Conservation (phyloP, 2,888 invertebrate species). For the Microctonus aethiopoides region DNA sequence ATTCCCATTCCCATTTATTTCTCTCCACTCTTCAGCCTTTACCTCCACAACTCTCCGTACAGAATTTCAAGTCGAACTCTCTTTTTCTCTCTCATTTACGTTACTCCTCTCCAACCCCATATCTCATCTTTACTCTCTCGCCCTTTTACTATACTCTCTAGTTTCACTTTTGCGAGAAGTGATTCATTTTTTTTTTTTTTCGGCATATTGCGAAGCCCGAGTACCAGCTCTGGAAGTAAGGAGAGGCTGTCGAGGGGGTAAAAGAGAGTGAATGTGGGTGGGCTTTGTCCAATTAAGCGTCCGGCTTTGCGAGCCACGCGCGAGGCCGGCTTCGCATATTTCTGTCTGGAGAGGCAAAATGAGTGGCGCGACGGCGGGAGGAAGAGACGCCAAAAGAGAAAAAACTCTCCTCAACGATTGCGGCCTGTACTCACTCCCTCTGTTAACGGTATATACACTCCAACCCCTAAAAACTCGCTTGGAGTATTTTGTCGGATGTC, state of each 20-base stretch:
- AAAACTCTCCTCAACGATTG: slow-evolving; percentile 54
- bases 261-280: slow-evolving; percentile 30
- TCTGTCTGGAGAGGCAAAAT: slow-evolving; percentile 58
- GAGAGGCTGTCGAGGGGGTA: slow-evolving; percentile 26
- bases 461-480: slow-evolving; percentile 36
- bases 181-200: slow-evolving; percentile 58
- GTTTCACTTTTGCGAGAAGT: slow-evolving; percentile 48
- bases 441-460: slow-evolving; percentile 27
- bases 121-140: slow-evolving; percentile 32
- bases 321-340: slow-evolving; percentile 60
- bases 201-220: slow-evolving; percentile 61
- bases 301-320: slow-evolving; percentile 60
- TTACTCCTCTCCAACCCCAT: slow-evolving; percentile 2
- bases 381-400: slow-evolving; percentile 48
- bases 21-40: slow-evolving; percentile 35
- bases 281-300: slow-evolving; percentile 67
- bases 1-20: slow-evolving; percentile 37
- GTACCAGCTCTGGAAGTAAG: slow-evolving; percentile 36
- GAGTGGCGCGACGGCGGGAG: slow-evolving; percentile 35
- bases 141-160: slow-evolving; percentile 1
- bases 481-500: slow-evolving; percentile 56
- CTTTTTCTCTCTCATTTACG: neutral
- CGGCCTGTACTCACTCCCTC: slow-evolving; percentile 34
- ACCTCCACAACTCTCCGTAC: neutral
- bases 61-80: neutral